A percentile compares a stretch with the other conserved stretches of the same genome.
Conservation (phyloP, 2,113 vertebrate species). For the Tylochromis polylepis region DNA sequence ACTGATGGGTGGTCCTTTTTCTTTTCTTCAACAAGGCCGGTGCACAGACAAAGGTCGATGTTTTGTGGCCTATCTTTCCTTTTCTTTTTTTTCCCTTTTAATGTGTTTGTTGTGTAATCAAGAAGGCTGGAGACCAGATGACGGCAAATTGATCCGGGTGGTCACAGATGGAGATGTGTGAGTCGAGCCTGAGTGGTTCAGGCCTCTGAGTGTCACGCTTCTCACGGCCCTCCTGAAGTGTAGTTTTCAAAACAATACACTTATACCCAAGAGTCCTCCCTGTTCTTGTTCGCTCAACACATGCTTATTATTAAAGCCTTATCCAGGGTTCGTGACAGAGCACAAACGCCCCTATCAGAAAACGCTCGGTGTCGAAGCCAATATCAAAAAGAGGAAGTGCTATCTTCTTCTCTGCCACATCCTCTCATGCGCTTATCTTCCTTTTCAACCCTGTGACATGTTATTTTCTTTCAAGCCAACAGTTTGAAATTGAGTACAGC, state of each 20-base stretch:
- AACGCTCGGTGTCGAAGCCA: background rate
- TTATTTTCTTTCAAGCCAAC: constrained; percentile 14
- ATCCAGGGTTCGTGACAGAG: background rate
- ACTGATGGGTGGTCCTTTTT: constrained; percentile 49
- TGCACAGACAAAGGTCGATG: background rate
- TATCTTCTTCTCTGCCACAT: constrained; percentile 26
- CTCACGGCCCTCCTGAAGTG: constrained; percentile 5
- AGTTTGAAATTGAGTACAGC: constrained; percentile 5
- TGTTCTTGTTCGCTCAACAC: background rate
- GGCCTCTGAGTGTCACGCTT: constrained; percentile 35
- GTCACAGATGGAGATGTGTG: constrained; percentile 36
- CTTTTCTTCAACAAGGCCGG: constrained; percentile 22
- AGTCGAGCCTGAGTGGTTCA: constrained; percentile 23
- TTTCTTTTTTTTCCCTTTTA: background rate
- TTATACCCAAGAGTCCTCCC: background rate
- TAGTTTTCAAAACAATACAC: constrained; percentile 22
- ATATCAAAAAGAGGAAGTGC: constrained; percentile 54
- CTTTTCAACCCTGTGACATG: background rate
- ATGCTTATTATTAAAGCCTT: background rate
- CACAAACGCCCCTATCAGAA: constrained; percentile 4
- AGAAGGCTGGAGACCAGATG: constrained; percentile 18
- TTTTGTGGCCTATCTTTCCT: background rate
- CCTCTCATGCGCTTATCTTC: constrained; percentile 40
- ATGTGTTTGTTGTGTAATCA: background rate
- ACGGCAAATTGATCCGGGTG: constrained; percentile 19